phyloP scores from a whole-genome alignment of 2,113 vertebrate species.

The Oryzias javanicus region DNA sequence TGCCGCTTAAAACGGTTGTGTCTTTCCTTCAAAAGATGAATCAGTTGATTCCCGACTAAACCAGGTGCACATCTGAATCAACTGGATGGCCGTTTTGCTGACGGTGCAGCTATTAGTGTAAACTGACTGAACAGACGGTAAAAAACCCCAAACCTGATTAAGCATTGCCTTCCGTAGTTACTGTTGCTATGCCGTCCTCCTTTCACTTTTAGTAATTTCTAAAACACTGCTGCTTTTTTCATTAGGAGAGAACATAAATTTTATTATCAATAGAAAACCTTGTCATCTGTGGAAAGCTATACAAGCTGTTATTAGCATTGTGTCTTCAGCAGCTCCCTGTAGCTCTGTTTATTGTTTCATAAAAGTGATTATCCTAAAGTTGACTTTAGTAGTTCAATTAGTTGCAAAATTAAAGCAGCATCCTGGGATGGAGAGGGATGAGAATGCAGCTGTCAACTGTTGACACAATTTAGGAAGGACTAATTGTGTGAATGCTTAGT shows the following conservation, averaged over 20 bases:
- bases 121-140: background rate
- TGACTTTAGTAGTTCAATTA: too few species aligned
- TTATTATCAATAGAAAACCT: background rate
- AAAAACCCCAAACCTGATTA: background rate
- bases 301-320: background rate
- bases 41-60: slow-evolving; percentile 23
- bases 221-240: background rate
- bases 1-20: slow-evolving; percentile 7
- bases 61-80: slow-evolving; percentile 15
- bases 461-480: too few species aligned
- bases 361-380: too few species aligned
- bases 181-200: background rate
- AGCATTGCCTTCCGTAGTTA: background rate
- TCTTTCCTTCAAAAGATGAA: slow-evolving; percentile 18
- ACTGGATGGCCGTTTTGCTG: background rate
- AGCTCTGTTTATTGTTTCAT: too few species aligned
- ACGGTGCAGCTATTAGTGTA: slow-evolving; percentile 14
- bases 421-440: too few species aligned
- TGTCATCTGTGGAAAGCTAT: background rate
- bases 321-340: background rate
- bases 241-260: background rate
- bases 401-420: too few species aligned
- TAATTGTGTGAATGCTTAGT: too few species aligned
- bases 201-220: background rate
- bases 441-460: too few species aligned